phyloP scores from a whole-genome alignment of 64 coral and sea anemone species.

The Actinia equina region DNA sequence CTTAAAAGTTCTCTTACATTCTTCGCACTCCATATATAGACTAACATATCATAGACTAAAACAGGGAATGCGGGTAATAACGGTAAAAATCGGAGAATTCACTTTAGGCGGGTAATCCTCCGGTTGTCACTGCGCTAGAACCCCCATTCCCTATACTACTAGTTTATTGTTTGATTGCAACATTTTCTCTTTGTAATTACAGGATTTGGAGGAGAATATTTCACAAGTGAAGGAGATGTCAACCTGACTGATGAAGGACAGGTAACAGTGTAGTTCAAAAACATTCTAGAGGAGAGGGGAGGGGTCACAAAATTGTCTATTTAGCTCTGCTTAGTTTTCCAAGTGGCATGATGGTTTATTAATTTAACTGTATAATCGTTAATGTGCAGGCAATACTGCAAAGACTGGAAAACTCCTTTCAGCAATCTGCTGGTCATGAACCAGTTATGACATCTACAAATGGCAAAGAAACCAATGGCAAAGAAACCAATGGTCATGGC shows the following conservation, averaged over 20 bases:
- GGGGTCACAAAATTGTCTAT: not conserved
- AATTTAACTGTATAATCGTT: not conserved
- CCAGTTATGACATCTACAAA: constrained; percentile 38
- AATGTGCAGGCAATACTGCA: constrained; percentile 82
- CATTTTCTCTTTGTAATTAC: not conserved
- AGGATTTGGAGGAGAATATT: constrained; percentile 62
- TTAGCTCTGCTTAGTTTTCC: too few species aligned
- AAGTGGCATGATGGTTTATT: not conserved
- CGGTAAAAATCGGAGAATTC: too few species aligned
- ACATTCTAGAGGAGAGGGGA: too few species aligned
- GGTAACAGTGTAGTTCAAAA: constrained; percentile 13
- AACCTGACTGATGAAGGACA: constrained; percentile 83
- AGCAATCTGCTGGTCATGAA: constrained; percentile 71
- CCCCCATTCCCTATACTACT: too few species aligned
- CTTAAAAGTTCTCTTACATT: too few species aligned
- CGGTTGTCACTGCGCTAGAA: too few species aligned
- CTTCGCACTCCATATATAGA: too few species aligned
- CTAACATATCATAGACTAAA: too few species aligned
- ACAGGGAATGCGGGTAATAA: too few species aligned
- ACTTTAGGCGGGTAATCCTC: too few species aligned
- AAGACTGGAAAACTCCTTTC: constrained; percentile 62
- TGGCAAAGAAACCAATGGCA: too few species aligned
- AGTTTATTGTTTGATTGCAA: not conserved
- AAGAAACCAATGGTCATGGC: constrained; percentile 47
- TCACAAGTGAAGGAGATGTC: constrained; percentile 74